Base-by-base conservation (phyloP, 2,113 vertebrate genomes). In the Neotoma lepida region DNA sequence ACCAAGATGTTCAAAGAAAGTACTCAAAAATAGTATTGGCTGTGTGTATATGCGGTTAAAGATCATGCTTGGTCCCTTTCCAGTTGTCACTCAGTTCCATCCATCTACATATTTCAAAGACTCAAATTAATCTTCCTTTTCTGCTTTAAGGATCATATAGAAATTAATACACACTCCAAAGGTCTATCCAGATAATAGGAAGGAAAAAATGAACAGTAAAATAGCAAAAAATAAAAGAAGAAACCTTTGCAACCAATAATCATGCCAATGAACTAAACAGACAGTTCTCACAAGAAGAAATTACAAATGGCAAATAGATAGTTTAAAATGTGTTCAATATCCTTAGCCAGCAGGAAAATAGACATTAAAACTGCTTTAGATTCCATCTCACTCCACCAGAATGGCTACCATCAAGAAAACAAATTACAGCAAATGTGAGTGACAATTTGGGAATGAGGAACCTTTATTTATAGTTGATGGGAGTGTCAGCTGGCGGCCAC, bases 11-110 rank as follows among this genome's bases (percentile, higher is more conserved):
- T 6, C 28, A 81, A 64, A 80, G 28, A 80, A 88, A 84, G 22
- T 49, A 76, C 78, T 63, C 4, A 61, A 86, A 58, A 85, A 56
- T 26, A 54, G 35, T 49, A 17, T 30, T 39, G 6, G 0, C 8
- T 89, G 49, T 90, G 28, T 86, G 61, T 39, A 56, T 68, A 54
- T 93, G 33, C 76, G 68, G 4, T 46, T 88, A 39, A 90, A 94
- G 39, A 68, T 85, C 74, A 80, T 58, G 41, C 13, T 33, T 77
- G 6, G 3, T 77, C 28, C 33, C 28, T 33, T 49, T 84, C 20
- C 1, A 35, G 7, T 28, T 56, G 58, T 35, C 30, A 58, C 20
- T 78, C 66, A 81, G 18, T 17, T 44, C n/a, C 30, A 71, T 46
- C 71, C 56, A 90, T 64, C 35, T 51, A 58, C 15, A 1, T 68